These are phyloP conservation scores for Seira musarum DNA, from an alignment of 2,888 invertebrate genomes.

Conservation along the genomic window DNA sequence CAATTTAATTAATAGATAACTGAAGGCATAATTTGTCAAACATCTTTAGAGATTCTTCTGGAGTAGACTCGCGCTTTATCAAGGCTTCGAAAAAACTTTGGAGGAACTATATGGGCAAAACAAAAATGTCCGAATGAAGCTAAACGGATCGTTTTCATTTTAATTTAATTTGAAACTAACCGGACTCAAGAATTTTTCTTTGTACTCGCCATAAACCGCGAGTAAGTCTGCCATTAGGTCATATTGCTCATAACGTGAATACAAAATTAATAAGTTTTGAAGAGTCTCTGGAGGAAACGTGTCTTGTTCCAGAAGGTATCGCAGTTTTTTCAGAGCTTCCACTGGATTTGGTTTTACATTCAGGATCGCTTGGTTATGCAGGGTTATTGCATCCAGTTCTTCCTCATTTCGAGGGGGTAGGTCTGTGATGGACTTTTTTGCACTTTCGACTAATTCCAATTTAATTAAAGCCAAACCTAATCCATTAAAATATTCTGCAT, in stretches of 20 bases:
- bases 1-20: slow-evolving; percentile 81
- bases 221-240: slow-evolving; percentile 98
- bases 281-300: slow-evolving; percentile 99
- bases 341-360: slow-evolving; percentile 91
- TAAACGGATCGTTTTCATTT: not conserved
- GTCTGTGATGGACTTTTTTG: slow-evolving; percentile 78
- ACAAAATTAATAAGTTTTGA: slow-evolving; percentile 92
- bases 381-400: slow-evolving; percentile 96
- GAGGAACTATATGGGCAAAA: slow-evolving; percentile 78
- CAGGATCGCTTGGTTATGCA: slow-evolving; percentile 96
- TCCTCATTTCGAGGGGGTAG: slow-evolving; percentile 96
- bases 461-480: no score
- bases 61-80: slow-evolving; percentile 97
- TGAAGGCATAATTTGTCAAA: slow-evolving; percentile 94
- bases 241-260: slow-evolving; percentile 97
- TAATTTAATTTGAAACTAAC: slow-evolving; percentile 74
- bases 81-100: slow-evolving; percentile 72
- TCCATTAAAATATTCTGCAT: not conserved
- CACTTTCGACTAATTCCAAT: not conserved
- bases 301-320: slow-evolving; percentile 95
- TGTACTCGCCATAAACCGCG: slow-evolving; percentile 97
- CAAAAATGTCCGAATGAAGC: not conserved
- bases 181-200: slow-evolving; percentile 93
- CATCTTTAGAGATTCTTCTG: slow-evolving; percentile 95
- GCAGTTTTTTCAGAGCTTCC: slow-evolving; percentile 94